Base-by-base conservation (phyloP, 2,888 invertebrate genomes). In the Heliconius erato region DNA sequence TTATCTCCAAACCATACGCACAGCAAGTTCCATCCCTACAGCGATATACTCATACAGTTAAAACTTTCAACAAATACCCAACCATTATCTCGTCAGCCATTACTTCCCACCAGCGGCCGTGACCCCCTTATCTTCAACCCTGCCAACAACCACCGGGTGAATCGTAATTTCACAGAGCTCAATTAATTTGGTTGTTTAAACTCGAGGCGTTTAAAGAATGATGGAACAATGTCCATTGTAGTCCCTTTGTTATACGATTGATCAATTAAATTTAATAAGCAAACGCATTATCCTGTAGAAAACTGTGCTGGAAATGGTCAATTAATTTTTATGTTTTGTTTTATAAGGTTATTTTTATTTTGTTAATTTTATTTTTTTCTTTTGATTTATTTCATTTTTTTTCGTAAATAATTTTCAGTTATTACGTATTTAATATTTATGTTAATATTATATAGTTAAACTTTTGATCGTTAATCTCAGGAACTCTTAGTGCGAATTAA, bases 151-250 rank as follows among this genome's bases (percentile, higher is more conserved):
- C 67, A 32, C 49, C 1, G 26, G 44, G 49, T 68, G 49, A 78
- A 78, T 78, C 23, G 78, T 68, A 68, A 49, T 68, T 78, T 28
- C 7, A 23, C 44, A 32, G 67, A 32, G 78, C 78, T 78, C 67
- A 32, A 68, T 78, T 78, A 78, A 68, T 78, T 78, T 78, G 65
- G 78, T 28, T 67, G 49, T 23, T 26, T n/a, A 65, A 77, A 67
- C 67, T 44, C 19, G 68, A 63, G 32, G 44, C 78, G 32, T 68
- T 78, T 68, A 78, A 78, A 78, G 44, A 78, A 68, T 68, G 28
- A 78, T 7, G 63, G n/a, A 78, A 78, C 78, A 67, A 78, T 78
- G 68, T 68, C 14, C 78, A 78, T 78, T 78, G 78, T 78, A 1
- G 67, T 6, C 26, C 78, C 67, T 78, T 78, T 78, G 78, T 78